Evolutionary conservation across 2,113 vertebrate genomes (phyloP).

Genomic region (Chamaetylas fuelleborni): DNA sequence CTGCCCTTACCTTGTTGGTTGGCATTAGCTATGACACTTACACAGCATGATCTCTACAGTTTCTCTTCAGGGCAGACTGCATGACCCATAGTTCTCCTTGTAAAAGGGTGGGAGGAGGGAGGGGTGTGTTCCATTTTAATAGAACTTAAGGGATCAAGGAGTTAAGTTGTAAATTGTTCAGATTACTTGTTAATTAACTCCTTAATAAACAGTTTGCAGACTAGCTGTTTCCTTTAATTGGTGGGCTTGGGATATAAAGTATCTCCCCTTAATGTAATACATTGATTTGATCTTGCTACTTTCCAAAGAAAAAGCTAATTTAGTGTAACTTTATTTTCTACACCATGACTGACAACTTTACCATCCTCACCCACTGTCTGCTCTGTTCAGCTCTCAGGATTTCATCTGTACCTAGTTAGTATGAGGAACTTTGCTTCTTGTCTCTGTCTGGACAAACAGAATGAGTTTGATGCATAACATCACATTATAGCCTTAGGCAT

Average conservation of each 20-base stretch:
- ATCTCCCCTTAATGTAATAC: background rate
- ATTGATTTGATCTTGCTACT: background rate
- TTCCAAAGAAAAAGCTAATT: background rate
- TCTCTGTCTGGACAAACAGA: background rate
- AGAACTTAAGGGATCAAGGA: background rate
- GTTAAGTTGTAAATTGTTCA: background rate
- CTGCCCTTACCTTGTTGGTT: background rate
- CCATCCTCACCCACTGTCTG: background rate
- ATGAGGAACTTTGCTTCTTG: background rate
- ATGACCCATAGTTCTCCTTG: background rate
- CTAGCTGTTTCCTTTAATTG: no score
- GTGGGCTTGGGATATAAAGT: background rate
- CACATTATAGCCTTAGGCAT: background rate
- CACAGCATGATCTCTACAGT: accelerated
- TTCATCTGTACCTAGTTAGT: background rate
- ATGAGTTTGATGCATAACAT: background rate
- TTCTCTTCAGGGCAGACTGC: background rate
- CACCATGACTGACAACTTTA: background rate
- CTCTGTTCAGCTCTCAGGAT: background rate
- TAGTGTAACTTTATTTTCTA: background rate
- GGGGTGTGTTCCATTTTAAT: background rate
- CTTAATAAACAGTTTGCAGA: background rate
- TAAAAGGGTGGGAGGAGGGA: background rate
- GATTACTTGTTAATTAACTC: background rate
- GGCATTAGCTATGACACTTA: background rate